Conservation (phyloP, 2,888 invertebrate genomes). For the Drosophila rubida region DNA sequence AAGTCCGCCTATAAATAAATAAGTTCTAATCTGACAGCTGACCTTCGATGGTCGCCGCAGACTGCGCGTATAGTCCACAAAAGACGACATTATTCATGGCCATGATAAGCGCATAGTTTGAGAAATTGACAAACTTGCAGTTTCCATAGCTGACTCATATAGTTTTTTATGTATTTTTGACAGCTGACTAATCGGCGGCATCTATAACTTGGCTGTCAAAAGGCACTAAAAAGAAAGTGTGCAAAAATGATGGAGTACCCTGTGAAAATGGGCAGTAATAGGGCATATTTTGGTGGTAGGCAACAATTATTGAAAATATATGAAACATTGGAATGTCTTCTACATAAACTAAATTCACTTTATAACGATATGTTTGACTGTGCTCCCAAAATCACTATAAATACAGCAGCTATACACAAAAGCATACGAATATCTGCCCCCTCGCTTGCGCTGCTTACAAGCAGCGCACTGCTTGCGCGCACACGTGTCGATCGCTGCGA, state of each 20-base stretch:
- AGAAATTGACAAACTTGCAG: background rate
- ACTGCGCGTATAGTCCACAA: slow-evolving; percentile 10
- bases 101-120: slow-evolving; percentile 42
- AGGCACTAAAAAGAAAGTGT: background rate
- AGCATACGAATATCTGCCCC: no score
- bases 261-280: background rate
- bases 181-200: background rate
- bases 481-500: background rate
- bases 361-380: no score
- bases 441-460: background rate
- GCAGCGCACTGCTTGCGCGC: slow-evolving; percentile 6
- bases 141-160: slow-evolving; percentile 11
- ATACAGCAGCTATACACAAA: background rate
- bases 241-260: background rate
- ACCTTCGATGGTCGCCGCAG: slow-evolving; percentile 28
- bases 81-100: background rate
- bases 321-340: no score
- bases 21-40: slow-evolving; percentile 38
- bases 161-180: slow-evolving; percentile 4
- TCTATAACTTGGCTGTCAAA: background rate
- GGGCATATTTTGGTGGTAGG: background rate
- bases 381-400: no score
- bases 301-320: no score
- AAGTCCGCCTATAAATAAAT: slow-evolving; percentile 28
- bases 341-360: no score